Conservation (phyloP, 2,797 vertebrate genomes). For the Anomalospiza imberbis region DNA sequence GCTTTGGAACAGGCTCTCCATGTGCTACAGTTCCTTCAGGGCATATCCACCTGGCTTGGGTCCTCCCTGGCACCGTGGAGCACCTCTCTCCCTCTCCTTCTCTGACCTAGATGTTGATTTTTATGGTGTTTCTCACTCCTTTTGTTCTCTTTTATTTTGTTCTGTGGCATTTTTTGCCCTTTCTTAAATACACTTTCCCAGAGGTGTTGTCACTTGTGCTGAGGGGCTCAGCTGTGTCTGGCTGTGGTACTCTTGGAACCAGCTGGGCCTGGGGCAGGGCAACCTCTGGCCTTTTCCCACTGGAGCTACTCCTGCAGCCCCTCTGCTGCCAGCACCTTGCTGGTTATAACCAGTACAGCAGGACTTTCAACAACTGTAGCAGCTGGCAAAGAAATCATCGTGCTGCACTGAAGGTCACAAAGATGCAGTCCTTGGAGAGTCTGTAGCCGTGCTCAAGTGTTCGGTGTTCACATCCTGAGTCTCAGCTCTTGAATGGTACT, state of each 20-base stretch:
- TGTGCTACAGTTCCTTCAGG: background rate
- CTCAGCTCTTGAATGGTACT: background rate
- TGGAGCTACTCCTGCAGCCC: background rate
- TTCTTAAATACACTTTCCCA: fast-evolving
- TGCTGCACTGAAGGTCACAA: background rate
- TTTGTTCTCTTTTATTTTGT: background rate
- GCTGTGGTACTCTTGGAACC: background rate
- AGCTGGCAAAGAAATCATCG: background rate
- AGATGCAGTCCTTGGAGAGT: background rate
- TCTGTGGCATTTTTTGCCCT: background rate
- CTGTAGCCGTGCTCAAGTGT: fast-evolving
- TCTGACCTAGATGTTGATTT: background rate
- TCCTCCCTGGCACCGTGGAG: background rate
- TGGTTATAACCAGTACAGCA: fast-evolving
- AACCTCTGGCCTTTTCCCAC: background rate
- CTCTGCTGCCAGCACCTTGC: background rate
- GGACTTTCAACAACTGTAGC: background rate
- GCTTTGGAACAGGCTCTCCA: background rate
- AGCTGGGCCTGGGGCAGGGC: background rate
- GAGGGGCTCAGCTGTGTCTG: background rate
- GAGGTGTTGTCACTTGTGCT: background rate
- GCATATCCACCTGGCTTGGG: background rate
- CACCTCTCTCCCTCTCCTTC: background rate
- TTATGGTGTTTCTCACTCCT: background rate
- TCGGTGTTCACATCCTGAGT: background rate